phyloP scores from a whole-genome alignment of 2,797 vertebrate species.

The Lepilemur septentrionalis region DNA sequence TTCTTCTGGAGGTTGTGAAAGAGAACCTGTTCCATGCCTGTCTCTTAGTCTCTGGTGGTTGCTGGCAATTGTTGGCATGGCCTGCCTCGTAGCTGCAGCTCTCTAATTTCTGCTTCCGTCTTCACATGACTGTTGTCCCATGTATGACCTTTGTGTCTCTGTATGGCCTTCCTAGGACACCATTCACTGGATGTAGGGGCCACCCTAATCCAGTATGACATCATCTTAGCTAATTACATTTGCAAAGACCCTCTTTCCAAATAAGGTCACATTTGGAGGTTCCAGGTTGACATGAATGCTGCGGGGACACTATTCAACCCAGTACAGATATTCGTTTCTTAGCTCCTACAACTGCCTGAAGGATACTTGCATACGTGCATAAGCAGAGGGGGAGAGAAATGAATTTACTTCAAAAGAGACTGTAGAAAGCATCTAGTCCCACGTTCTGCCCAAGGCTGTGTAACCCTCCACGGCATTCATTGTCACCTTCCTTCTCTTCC shows the following conservation, averaged over 20 bases:
- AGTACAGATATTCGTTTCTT: neutral
- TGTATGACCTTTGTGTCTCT: neutral
- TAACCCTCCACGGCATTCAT: fast-evolving
- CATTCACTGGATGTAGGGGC: neutral
- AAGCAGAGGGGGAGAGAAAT: neutral
- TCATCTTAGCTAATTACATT: neutral
- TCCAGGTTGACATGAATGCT: neutral
- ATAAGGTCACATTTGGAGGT: neutral
- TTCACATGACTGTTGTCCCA: neutral
- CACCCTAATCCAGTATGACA: neutral
- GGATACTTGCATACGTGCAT: neutral
- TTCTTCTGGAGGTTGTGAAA: neutral
- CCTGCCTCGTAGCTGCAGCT: neutral
- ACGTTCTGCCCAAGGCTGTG: too few species aligned
- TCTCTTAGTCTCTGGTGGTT: neutral
- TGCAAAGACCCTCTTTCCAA: neutral
- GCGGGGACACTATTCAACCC: neutral
- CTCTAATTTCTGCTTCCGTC: neutral
- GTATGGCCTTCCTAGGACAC: neutral
- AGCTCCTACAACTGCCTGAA: neutral
- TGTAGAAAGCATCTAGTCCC: neutral
- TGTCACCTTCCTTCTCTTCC: neutral
- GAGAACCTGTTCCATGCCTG: neutral
- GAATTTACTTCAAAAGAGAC: neutral
- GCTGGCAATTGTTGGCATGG: neutral